A percentile compares a stretch with the other conserved stretches of the same genome.
phyloP scores from a whole-genome alignment of 2,888 invertebrate species.

The Isotomurus palustris region DNA sequence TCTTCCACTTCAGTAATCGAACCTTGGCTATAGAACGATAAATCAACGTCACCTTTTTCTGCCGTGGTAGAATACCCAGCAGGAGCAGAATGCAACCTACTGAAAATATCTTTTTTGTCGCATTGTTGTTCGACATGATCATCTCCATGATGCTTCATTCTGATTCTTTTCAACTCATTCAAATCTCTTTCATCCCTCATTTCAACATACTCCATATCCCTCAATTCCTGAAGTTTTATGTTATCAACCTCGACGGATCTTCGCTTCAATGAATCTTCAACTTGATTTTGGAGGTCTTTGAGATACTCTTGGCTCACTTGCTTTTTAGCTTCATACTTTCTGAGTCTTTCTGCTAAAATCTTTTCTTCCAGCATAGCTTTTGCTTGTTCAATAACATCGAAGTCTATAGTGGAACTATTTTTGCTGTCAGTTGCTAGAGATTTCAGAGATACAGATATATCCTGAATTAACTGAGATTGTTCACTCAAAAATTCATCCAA shows the following conservation, averaged over 20 bases:
- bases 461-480: slow-evolving; percentile 23
- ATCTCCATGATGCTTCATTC: slow-evolving; percentile 28
- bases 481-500: slow-evolving; percentile 26
- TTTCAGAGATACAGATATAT: slow-evolving; percentile 14
- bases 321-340: slow-evolving; percentile 8
- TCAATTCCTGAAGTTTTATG: slow-evolving; percentile 16
- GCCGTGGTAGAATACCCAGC: too few relatives aligned
- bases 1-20: too few relatives aligned
- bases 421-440: slow-evolving; percentile 3
- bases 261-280: slow-evolving; percentile 18
- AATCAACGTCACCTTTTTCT: too few relatives aligned
- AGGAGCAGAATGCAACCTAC: neutral
- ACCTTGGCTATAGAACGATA: too few relatives aligned
- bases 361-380: slow-evolving; percentile 9
- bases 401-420: slow-evolving; percentile 14
- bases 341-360: neutral
- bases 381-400: slow-evolving; percentile 16
- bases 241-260: slow-evolving; percentile 14
- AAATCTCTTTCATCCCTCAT: slow-evolving; percentile 18
- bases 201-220: slow-evolving; percentile 14
- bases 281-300: slow-evolving; percentile 26
- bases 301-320: slow-evolving; percentile 15
- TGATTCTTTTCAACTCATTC: slow-evolving; percentile 22
- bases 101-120: neutral
- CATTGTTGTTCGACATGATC: neutral